Base-by-base conservation (phyloP, 2,888 invertebrate genomes). In the Lochmaea crataegi region DNA sequence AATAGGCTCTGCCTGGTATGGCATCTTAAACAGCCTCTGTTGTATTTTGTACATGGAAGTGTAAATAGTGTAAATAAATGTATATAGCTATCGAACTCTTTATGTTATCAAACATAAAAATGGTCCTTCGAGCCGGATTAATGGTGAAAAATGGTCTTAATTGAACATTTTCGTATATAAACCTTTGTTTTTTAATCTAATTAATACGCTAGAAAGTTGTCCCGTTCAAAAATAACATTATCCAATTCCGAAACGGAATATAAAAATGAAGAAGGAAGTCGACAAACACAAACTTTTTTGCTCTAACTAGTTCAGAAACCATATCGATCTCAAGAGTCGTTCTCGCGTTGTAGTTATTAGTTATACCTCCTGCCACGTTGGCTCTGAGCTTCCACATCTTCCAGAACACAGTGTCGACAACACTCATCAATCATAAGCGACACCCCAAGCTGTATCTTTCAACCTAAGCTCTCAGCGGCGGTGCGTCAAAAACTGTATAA, bases 341-440 rank as follows among this genome's bases (percentile, higher is more conserved):
- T 78, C 78, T 77, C 74, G 74, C 77, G 81, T 80, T 85, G 84
- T 85, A 85, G 80, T 84, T 85, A 85, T 85, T 85, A 85, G 85
- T 85, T 84, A 83, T 83, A 83, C 84, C 84, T 82, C 83, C 84
- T 83, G 82, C 81, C 81, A 81, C 80, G 83, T 80, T 78, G 84
- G 82, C 83, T 81, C 80, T 79, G 81, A 81, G 83, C 84, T 83
- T 83, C 84, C 82, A 83, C 84, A 83, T 85, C 85, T 85, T 85
- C 82, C 83, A 82, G 80, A 85, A 85, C 85, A 85, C 84, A 82
- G 83, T 85, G 86, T 85, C 84, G 85, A 86, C 86, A 86, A 83
- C 81, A 78, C 80, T 84, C 86, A 86, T 86, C 86, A 86, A 86
- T 86, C 86, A 86, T 86, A 84, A 77, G 74, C 78, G 82, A 80